Conservation (phyloP, 2,888 invertebrate genomes). For the Stenchaetothrips biformis region DNA sequence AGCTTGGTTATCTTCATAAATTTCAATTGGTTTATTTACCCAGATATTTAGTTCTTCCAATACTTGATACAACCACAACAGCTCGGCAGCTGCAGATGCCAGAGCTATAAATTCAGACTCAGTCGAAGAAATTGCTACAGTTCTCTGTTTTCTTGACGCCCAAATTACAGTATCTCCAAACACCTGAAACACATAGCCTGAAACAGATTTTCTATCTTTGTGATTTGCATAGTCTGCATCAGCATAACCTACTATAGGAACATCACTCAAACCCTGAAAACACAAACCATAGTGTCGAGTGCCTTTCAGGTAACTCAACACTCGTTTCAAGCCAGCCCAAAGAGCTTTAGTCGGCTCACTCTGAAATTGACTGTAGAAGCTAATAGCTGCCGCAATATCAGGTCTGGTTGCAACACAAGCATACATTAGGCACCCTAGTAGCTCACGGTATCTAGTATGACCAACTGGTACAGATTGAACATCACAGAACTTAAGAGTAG, state of each 20-base stretch:
- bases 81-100: slow-evolving; percentile 38
- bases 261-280: neutral
- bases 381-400: slow-evolving; percentile 33
- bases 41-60: slow-evolving; percentile 1
- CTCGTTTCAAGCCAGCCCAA: slow-evolving; percentile 37
- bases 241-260: slow-evolving; percentile 36
- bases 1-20: slow-evolving; percentile 38
- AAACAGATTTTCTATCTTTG: slow-evolving; percentile 32
- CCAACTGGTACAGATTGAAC: neutral
- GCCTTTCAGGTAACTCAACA: slow-evolving; percentile 38
- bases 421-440: slow-evolving; percentile 32
- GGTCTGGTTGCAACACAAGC: slow-evolving; percentile 34
- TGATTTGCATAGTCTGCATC: slow-evolving; percentile 41
- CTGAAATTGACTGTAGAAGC: slow-evolving; percentile 33
- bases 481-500: slow-evolving; percentile 26
- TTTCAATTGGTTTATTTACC: neutral
- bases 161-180: slow-evolving; percentile 34
- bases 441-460: neutral
- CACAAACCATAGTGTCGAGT: slow-evolving; percentile 29
- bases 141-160: slow-evolving; percentile 36
- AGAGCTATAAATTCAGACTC: slow-evolving; percentile 42
- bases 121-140: slow-evolving; percentile 34
- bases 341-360: slow-evolving; percentile 28
- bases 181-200: slow-evolving; percentile 35
- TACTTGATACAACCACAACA: slow-evolving; percentile 39